Evolutionary conservation across 30 jellyfish, hydroid and myxozoan genomes (phyloP).

Genomic region (Hydractinia symbiolongicarpus): DNA sequence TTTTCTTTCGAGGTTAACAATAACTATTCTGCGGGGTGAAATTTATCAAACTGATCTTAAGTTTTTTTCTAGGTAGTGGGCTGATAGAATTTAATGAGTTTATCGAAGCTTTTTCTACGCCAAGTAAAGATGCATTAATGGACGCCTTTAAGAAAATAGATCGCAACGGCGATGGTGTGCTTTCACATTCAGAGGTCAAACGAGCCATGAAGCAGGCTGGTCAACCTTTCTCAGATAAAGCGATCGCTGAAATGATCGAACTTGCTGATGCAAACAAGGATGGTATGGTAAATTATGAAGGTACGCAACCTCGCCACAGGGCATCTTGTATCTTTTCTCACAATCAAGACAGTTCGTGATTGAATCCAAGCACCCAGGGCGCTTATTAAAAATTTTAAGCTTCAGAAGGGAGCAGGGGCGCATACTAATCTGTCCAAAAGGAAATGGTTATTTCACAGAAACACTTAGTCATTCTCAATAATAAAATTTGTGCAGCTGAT

Average conservation of each 20-base stretch:
- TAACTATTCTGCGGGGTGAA: background rate
- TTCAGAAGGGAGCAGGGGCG: too few relatives aligned
- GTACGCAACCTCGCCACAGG: background rate
- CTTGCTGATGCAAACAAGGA: constrained; percentile 5
- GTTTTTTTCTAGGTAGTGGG: constrained; percentile 12
- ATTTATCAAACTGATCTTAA: background rate
- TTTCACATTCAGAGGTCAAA: background rate
- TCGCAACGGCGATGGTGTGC: constrained; percentile 15
- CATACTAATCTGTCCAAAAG: too few relatives aligned
- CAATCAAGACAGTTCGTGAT: too few relatives aligned
- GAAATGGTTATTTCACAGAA: too few relatives aligned
- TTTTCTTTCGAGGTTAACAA: background rate
- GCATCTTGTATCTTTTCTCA: too few relatives aligned
- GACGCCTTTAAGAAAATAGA: background rate
- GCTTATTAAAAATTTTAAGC: too few relatives aligned
- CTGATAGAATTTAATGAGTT: constrained; percentile 18
- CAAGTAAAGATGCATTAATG: constrained; percentile 2
- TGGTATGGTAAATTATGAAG: constrained; percentile 12
- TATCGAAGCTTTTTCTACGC: constrained; percentile 11
- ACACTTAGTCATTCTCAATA: too few relatives aligned
- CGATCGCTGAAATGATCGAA: constrained; percentile 7
- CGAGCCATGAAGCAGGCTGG: constrained; percentile 24
- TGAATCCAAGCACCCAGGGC: too few relatives aligned
- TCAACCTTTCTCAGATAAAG: constrained; percentile 6
- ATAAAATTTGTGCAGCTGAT: too few relatives aligned